phyloP scores from a whole-genome alignment of 2,888 invertebrate species.

The Monochamus alternatus region DNA sequence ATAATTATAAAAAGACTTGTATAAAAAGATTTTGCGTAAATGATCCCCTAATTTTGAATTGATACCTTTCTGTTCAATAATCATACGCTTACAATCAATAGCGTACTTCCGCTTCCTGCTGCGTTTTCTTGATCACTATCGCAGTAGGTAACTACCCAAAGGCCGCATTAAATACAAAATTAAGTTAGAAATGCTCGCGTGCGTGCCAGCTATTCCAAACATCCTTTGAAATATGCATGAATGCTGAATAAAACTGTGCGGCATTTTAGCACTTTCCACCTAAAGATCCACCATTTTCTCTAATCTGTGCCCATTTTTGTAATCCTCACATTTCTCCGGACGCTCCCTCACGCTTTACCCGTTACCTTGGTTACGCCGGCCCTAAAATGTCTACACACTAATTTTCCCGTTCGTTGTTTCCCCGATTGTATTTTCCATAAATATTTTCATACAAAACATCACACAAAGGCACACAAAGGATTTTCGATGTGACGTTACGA shows the following conservation, averaged over 20 bases:
- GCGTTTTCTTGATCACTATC: too few species aligned
- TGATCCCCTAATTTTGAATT: too few species aligned
- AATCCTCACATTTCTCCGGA: slow-evolving; percentile 68
- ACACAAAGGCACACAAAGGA: slow-evolving; percentile 28
- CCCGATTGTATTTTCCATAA: slow-evolving; percentile 60
- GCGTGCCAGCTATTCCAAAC: background rate
- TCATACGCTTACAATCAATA: too few species aligned
- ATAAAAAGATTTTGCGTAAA: too few species aligned
- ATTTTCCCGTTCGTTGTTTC: slow-evolving; percentile 57
- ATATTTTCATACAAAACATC: slow-evolving; percentile 51
- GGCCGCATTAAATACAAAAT: too few species aligned
- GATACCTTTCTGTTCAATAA: too few species aligned
- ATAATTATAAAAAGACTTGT: too few species aligned
- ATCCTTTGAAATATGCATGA: slow-evolving; percentile 2
- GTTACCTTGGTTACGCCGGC: slow-evolving; percentile 58
- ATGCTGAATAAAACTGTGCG: slow-evolving; percentile 17
- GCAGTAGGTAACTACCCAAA: too few species aligned
- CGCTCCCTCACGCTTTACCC: slow-evolving; percentile 53
- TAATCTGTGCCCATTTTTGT: slow-evolving; percentile 69
- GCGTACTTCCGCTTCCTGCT: too few species aligned
- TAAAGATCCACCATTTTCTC: slow-evolving; percentile 43
- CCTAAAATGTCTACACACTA: slow-evolving; percentile 60
- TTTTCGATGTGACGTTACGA: background rate
- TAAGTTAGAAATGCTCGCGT: too few species aligned
- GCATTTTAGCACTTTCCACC: slow-evolving; percentile 31